phyloP scores from a whole-genome alignment of 1,140 invertebrate genomes.

The Phortica variegata region DNA sequence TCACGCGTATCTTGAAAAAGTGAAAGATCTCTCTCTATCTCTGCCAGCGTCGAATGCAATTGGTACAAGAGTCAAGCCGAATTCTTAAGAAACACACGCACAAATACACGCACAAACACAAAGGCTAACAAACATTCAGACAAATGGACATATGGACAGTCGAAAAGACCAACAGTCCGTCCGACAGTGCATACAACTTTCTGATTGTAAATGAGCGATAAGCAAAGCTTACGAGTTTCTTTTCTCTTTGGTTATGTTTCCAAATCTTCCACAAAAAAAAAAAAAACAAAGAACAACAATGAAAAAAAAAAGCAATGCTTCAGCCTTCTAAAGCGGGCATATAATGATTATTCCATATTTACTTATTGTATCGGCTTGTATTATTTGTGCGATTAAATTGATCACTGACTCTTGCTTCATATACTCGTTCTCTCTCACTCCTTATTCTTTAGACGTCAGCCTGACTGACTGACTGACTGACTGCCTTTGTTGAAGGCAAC shows the following conservation, averaged over 20 bases:
- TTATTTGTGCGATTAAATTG: constrained; percentile 56
- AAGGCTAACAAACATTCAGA: no score
- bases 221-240: constrained; percentile 20
- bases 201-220: constrained; percentile 39
- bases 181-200: constrained; percentile 39
- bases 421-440: constrained; percentile 7
- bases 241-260: constrained; percentile 15
- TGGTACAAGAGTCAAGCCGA: constrained; percentile 36
- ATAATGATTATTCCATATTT: constrained; percentile 54
- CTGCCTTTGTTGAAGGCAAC: constrained; percentile 2
- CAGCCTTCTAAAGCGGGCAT: not conserved
- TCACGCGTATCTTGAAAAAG: constrained; percentile 24
- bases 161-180: no score
- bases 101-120: no score
- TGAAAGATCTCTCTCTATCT: constrained; percentile 43
- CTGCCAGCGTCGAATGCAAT: no score
- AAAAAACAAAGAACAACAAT: not conserved
- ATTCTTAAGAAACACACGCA: constrained; percentile 38
- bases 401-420: constrained; percentile 27
- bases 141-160: no score
- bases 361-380: constrained; percentile 48
- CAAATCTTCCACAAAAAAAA: constrained; percentile 26
- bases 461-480: not conserved
- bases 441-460: not conserved
- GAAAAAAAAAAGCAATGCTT: no score